These are phyloP conservation scores for Prorops nasuta DNA, from an alignment of 1,140 invertebrate genomes.

Conservation along the genomic window DNA sequence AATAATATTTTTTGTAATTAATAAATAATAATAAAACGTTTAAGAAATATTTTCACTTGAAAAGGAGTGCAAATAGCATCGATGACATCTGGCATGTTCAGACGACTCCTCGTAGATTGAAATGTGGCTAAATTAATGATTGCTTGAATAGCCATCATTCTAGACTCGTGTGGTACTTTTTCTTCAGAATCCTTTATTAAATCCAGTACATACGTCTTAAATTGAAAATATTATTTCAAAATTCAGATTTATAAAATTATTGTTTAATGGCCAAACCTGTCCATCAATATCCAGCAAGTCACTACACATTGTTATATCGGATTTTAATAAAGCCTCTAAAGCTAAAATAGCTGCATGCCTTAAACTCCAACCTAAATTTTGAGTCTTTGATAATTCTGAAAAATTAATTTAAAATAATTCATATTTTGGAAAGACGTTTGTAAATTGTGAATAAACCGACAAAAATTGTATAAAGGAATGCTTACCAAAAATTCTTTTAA, in stretches of 20 bases:
- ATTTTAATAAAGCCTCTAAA: slow-evolving; percentile 30
- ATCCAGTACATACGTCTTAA: slow-evolving; percentile 24
- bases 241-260: too few relatives aligned
- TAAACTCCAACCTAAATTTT: slow-evolving; percentile 21
- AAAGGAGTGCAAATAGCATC: slow-evolving; percentile 29
- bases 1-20: too few relatives aligned
- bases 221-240: too few relatives aligned
- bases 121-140: slow-evolving; percentile 20
- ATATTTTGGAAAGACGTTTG: slow-evolving; percentile 2
- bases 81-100: slow-evolving; percentile 19
- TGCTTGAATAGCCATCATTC: slow-evolving; percentile 22
- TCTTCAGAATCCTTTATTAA: slow-evolving; percentile 21
- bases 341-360: slow-evolving; percentile 34
- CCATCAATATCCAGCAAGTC: slow-evolving; percentile 27
- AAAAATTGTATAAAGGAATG: neutral
- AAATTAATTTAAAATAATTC: slow-evolving; percentile 2
- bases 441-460: neutral
- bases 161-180: slow-evolving; percentile 24
- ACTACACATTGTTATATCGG: slow-evolving; percentile 29
- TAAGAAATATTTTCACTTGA: too few relatives aligned
- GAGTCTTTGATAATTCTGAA: slow-evolving; percentile 33
- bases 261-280: too few relatives aligned
- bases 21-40: too few relatives aligned
- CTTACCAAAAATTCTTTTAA: slow-evolving; percentile 29
- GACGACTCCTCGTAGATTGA: slow-evolving; percentile 6